Conservation (phyloP, 2,113 vertebrate genomes). For the Turdus rufiventris region DNA sequence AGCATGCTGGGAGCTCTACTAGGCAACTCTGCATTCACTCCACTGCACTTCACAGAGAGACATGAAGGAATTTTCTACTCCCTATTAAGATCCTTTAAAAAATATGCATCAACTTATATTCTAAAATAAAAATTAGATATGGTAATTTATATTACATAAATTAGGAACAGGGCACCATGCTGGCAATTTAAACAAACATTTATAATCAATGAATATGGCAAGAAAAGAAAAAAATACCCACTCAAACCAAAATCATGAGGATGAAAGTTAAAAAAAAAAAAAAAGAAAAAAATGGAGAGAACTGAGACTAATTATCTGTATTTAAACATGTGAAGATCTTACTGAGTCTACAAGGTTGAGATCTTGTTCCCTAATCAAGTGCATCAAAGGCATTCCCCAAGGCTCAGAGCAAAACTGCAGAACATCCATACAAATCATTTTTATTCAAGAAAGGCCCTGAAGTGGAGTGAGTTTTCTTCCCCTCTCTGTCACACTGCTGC, state of each 20-base stretch:
- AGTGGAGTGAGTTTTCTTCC: neutral
- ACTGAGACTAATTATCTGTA: slow-evolving; percentile 52
- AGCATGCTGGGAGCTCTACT: neutral
- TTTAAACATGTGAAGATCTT: slow-evolving; percentile 18
- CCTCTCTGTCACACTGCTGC: neutral
- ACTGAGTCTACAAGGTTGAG: slow-evolving; percentile 16
- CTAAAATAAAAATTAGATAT: neutral
- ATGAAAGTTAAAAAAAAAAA: neutral
- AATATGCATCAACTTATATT: neutral
- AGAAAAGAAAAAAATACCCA: neutral
- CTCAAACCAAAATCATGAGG: neutral
- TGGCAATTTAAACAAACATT: slow-evolving; percentile 5
- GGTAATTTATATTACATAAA: neutral
- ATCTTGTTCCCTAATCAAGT: slow-evolving; percentile 35
- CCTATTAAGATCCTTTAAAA: neutral
- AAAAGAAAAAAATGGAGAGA: neutral
- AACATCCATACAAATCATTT: slow-evolving; percentile 26
- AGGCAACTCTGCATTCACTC: neutral
- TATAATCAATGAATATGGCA: neutral
- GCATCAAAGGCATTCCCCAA: slow-evolving; percentile 27
- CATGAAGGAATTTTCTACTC: neutral
- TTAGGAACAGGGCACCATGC: neutral
- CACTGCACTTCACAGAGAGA: neutral
- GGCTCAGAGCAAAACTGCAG: slow-evolving; percentile 28
- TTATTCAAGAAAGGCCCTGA: neutral